phyloP scores from a whole-genome alignment of 2,113 vertebrate genomes.

The Xiphophorus hellerii region DNA sequence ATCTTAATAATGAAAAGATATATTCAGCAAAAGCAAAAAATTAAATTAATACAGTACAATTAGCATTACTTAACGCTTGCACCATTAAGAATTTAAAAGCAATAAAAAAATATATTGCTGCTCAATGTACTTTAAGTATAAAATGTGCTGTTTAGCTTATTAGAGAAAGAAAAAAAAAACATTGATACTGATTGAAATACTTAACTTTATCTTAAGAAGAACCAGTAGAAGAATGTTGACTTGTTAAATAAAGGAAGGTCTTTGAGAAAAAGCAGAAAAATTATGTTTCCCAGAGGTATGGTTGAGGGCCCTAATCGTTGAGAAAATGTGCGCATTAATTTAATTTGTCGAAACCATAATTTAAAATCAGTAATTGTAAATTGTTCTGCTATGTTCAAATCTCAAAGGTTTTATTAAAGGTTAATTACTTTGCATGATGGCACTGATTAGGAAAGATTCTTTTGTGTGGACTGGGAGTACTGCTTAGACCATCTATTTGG shows the following conservation, averaged over 20 bases:
- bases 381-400: slow-evolving; percentile 21
- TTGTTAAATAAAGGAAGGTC: slow-evolving; percentile 5
- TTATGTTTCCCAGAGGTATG: slow-evolving; percentile 8
- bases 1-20: no score
- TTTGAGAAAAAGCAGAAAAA: slow-evolving; percentile 15
- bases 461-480: not conserved
- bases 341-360: slow-evolving; percentile 17
- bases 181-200: not conserved
- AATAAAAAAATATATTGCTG: not conserved
- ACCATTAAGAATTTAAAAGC: not conserved
- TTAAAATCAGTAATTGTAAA: slow-evolving; percentile 30
- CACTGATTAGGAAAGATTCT: slow-evolving; percentile 26
- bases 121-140: not conserved
- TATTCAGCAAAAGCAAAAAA: not conserved
- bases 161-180: not conserved
- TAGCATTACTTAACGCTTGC: not conserved
- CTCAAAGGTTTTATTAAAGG: slow-evolving; percentile 34
- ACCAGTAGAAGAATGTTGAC: slow-evolving; percentile 30
- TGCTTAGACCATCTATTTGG: slow-evolving; percentile 33
- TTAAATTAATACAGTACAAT: not conserved
- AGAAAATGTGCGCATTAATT: slow-evolving; percentile 10
- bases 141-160: not conserved
- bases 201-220: slow-evolving; percentile 4
- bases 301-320: slow-evolving; percentile 24
- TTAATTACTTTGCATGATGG: slow-evolving; percentile 38